These are phyloP conservation scores for Sula dactylatra DNA, from an alignment of 2,113 vertebrate species.

Conservation along the genomic window DNA sequence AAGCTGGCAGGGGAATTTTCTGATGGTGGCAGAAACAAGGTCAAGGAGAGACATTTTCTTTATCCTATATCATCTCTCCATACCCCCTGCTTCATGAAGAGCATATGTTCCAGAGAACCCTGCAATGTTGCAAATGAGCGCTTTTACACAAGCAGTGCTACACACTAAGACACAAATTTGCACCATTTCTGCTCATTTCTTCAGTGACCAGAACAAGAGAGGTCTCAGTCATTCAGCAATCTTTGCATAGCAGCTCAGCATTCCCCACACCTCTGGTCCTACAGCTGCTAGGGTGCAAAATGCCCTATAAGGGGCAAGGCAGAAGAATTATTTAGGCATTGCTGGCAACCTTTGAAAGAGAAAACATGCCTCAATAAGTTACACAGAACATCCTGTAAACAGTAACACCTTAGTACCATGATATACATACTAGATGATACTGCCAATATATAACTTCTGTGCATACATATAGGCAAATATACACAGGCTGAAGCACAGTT, in stretches of 20 bases:
- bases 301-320: not conserved
- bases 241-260: not conserved
- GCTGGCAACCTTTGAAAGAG: not conserved
- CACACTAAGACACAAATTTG: not conserved
- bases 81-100: not conserved
- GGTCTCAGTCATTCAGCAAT: not conserved
- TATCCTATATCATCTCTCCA: not conserved
- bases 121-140: not conserved
- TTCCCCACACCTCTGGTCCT: not conserved
- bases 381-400: not conserved
- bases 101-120: not conserved
- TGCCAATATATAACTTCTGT: not conserved
- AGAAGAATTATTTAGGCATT: not conserved
- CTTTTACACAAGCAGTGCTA: not conserved
- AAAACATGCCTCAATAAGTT: not conserved
- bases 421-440: not conserved
- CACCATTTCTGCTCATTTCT: not conserved
- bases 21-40: not conserved
- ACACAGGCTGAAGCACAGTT: not conserved
- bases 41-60: not conserved
- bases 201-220: not conserved
- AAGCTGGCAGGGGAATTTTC: not conserved
- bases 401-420: not conserved
- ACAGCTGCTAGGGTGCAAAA: not conserved
- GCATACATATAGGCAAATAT: not conserved